Base-by-base conservation (phyloP, 1,140 invertebrate genomes). In the Brachionus calyciflorus region DNA sequence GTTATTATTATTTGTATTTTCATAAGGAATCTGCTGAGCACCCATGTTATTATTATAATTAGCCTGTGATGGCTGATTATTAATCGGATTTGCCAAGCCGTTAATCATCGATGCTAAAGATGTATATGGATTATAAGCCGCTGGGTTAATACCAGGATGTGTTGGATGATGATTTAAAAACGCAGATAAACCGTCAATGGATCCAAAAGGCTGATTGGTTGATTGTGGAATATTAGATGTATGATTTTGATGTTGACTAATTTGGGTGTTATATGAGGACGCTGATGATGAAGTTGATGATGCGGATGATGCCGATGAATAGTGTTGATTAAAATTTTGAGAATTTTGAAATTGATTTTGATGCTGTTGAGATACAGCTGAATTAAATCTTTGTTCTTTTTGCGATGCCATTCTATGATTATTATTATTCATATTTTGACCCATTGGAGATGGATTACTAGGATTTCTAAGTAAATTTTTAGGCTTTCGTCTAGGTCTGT, bases 401-500 rank as follows among this genome's bases (percentile, higher is more conserved):
- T 65, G 33, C 19, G 3, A 33, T 1, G 14, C 55, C 17, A 40
- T n/a, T 60, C 12, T 26, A 6, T 9, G 14, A 17, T n/a, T n/a
- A n/a, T n/a, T n/a, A n/a, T n/a, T n/a, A 33, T 30, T 37, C 33
- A 60, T 5, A 2, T 6, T n/a, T 17, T 60, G 55, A 17, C 19
- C 19, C n/a, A 60, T 1, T 5, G 30, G 33, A 4, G 28, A 44
- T 24, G 28, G 33, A 44, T 19, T 44, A 26, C 37, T 44, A 12
- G 37, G 17, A 14, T 44, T 65, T 73, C 69, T 26, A 24, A 73
- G 24, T 28, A 73, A 41, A 73, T 49, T 73, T 48, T 75, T 77
- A 1, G 77, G 53, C 80, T 87, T 89, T 68, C 89, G 81, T 44
- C 89, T 80, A 1, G 89, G 89, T 57, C 89, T 81, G 86, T 99